phyloP scores from a whole-genome alignment of 2,888 invertebrate genomes.

The Drosophila diplacantha region DNA sequence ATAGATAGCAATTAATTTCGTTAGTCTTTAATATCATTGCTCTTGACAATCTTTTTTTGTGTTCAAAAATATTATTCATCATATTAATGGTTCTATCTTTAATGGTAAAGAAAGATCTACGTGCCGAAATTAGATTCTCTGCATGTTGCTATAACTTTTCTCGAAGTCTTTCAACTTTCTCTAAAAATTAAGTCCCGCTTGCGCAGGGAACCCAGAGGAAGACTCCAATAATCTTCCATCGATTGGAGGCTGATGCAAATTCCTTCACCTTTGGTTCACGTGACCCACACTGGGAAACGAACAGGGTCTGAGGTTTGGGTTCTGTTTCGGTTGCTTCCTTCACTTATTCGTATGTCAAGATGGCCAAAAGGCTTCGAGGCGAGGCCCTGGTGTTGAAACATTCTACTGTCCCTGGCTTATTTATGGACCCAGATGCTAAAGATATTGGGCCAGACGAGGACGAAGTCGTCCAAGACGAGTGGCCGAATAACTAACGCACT shows the following conservation, averaged over 20 bases:
- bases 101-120: not conserved
- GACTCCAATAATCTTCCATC: conserved; percentile 31
- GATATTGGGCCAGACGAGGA: conserved; percentile 75
- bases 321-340: conserved; percentile 49
- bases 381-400: conserved; percentile 54
- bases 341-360: conserved; percentile 64
- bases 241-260: conserved; percentile 51
- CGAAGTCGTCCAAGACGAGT: conserved; percentile 36
- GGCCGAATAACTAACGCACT: conserved; percentile 20
- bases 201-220: not conserved
- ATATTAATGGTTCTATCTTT: no score
- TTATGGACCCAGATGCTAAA: conserved; percentile 74
- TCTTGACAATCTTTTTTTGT: not conserved
- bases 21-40: not conserved
- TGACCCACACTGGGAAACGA: conserved; percentile 16
- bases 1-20: not conserved
- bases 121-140: no score
- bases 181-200: not conserved
- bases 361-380: conserved; percentile 19
- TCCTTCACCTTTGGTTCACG: conserved; percentile 51
- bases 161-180: not conserved
- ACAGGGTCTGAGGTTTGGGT: not conserved
- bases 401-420: conserved; percentile 73
- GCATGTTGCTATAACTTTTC: not conserved
- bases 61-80: not conserved